Evolutionary conservation across 2,888 invertebrate species (phyloP).

Genomic region (Clitarchus hookeri): DNA sequence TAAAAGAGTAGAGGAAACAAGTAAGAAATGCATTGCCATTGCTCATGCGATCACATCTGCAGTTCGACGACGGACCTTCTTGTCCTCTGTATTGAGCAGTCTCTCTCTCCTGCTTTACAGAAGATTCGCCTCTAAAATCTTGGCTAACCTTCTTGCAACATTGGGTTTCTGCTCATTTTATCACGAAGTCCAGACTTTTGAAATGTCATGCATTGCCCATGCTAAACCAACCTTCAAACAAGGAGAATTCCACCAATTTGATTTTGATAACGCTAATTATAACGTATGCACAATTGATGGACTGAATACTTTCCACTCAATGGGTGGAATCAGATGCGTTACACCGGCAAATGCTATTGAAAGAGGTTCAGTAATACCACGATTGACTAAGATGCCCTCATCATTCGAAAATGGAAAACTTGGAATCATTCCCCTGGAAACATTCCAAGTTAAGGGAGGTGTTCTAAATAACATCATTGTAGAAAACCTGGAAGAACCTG

Average conservation of each 20-base stretch:
- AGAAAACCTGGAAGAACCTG: background rate
- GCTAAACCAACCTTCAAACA: too few relatives aligned
- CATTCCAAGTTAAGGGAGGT: too few relatives aligned
- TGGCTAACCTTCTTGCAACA: background rate
- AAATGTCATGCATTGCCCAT: background rate
- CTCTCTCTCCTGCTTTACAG: too few relatives aligned
- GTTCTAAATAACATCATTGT: background rate
- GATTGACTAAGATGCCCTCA: background rate
- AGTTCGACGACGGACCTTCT: too few relatives aligned
- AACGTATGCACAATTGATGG: constrained; percentile 7
- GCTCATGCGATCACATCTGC: too few relatives aligned
- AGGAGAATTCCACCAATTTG: background rate
- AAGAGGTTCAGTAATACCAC: background rate
- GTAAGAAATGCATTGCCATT: too few relatives aligned
- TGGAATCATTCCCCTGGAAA: too few relatives aligned
- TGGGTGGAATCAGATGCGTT: constrained; percentile 15
- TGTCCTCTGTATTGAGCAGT: too few relatives aligned
- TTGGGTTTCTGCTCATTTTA: constrained; percentile 19
- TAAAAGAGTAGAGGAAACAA: too few relatives aligned
- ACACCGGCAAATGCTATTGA: background rate
- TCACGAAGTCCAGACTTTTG: background rate
- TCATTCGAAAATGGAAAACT: too few relatives aligned
- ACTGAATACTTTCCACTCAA: background rate
- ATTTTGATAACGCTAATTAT: background rate
- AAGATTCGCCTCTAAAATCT: too few relatives aligned